phyloP scores from a whole-genome alignment of 1,140 invertebrate species.

The Oncopodura yosiiana region DNA sequence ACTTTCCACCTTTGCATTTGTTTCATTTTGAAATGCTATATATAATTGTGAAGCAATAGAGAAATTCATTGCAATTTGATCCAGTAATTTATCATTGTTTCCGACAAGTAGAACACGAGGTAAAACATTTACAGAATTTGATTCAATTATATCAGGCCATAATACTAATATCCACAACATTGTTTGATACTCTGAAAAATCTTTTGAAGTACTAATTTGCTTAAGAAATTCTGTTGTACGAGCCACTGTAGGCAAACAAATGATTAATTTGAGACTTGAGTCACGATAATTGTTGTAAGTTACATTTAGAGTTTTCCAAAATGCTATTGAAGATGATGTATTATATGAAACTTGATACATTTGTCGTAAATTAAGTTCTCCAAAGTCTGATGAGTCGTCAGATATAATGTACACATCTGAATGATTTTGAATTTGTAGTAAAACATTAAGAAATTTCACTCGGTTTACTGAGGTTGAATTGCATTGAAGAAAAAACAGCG shows the following conservation, averaged over 20 bases:
- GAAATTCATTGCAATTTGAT: neutral
- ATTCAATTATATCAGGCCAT: neutral
- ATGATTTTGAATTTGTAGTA: neutral
- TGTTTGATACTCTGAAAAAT: neutral
- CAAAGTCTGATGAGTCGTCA: too few relatives aligned
- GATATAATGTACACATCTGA: neutral
- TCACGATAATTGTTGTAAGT: neutral
- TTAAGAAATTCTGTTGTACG: neutral
- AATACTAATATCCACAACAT: neutral
- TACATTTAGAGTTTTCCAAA: neutral
- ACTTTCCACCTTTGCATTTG: too few relatives aligned
- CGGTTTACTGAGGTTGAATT: too few relatives aligned
- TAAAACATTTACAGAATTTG: neutral
- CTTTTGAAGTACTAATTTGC: neutral
- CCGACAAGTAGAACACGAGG: neutral
- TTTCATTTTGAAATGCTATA: slow-evolving; percentile 4
- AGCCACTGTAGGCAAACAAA: neutral
- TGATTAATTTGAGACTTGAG: neutral
- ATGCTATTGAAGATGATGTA: neutral
- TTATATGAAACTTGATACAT: too few relatives aligned
- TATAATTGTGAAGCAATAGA: neutral
- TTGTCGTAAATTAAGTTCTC: too few relatives aligned
- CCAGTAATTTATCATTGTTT: neutral
- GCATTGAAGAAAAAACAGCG: too few relatives aligned
- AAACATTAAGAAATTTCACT: neutral